Percentiles rank a stretch among this genome's conserved stretches.
These are phyloP conservation scores for Aradus depressus DNA, from an alignment of 2,888 invertebrate genomes.

Conservation along the genomic window DNA sequence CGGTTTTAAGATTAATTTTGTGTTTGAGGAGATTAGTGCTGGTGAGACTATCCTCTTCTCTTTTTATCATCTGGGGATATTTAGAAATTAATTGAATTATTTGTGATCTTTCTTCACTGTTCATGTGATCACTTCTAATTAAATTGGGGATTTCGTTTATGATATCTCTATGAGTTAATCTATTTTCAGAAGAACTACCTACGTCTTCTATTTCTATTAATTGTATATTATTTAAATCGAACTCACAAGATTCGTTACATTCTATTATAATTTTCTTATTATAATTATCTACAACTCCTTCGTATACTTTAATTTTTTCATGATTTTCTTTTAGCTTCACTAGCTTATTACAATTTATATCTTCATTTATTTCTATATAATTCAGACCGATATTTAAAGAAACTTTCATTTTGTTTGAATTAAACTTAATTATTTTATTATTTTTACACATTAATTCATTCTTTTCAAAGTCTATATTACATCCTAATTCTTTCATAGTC, in stretches of 20 bases:
- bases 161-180: background rate
- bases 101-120: constrained; percentile 6
- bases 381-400: too few species aligned
- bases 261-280: too few species aligned
- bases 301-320: too few species aligned
- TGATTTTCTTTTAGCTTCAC: too few species aligned
- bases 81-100: constrained; percentile 4
- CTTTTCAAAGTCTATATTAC: background rate
- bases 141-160: background rate
- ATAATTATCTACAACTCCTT: too few species aligned
- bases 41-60: constrained; percentile 8
- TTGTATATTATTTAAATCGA: too few species aligned
- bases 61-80: constrained; percentile 17
- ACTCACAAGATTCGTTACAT: too few species aligned
- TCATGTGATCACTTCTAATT: constrained; percentile 15
- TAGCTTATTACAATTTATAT: too few species aligned
- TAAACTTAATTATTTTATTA: too few species aligned
- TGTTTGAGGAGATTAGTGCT: constrained; percentile 17
- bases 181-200: background rate
- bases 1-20: constrained; percentile 16
- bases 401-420: too few species aligned
- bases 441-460: background rate
- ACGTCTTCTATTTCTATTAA: too few species aligned
- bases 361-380: too few species aligned
- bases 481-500: background rate